Conservation (phyloP, 2,797 vertebrate genomes). For the Loriculus beryllinus region DNA sequence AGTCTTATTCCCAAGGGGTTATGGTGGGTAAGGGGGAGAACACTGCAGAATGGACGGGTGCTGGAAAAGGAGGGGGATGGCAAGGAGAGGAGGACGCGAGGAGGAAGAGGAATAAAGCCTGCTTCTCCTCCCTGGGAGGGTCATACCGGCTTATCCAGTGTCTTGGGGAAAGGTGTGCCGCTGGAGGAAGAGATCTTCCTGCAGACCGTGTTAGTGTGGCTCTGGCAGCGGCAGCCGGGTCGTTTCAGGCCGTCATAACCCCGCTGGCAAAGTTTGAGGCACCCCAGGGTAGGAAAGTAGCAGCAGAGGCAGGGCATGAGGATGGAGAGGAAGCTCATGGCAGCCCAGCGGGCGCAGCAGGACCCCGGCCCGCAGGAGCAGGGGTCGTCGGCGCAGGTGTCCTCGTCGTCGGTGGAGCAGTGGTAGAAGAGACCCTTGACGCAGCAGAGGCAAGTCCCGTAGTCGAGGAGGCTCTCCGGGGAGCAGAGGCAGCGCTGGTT, state of each 20-base stretch:
- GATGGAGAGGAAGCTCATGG: constrained; percentile 88
- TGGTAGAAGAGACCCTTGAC: constrained; percentile 97
- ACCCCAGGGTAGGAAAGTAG: constrained; percentile 93
- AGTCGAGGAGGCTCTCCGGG: constrained; percentile 87
- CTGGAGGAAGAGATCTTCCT: constrained; percentile 90
- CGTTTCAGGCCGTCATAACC: constrained; percentile 87
- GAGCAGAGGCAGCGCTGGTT: constrained; percentile 94
- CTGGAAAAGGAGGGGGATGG: not conserved
- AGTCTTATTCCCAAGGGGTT: not conserved
- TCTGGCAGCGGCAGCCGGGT: constrained; percentile 94
- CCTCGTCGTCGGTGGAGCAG: constrained; percentile 94
- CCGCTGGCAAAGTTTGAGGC: constrained; percentile 90
- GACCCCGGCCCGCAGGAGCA: constrained; percentile 89
- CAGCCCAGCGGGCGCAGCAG: constrained; percentile 89
- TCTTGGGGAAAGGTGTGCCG: constrained; percentile 83
- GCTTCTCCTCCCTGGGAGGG: constrained; percentile 57
- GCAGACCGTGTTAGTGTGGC: constrained; percentile 94
- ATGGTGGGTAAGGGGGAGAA: not conserved
- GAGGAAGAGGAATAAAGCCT: constrained; percentile 35
- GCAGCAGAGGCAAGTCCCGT: constrained; percentile 93
- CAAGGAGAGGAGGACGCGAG: not conserved
- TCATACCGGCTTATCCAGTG: constrained; percentile 94
- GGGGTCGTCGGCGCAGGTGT: constrained; percentile 93
- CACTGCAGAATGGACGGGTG: not conserved
- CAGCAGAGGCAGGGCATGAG: constrained; percentile 98